phyloP scores from a whole-genome alignment of 2,888 invertebrate species.

The Vandiemenella viatica region DNA sequence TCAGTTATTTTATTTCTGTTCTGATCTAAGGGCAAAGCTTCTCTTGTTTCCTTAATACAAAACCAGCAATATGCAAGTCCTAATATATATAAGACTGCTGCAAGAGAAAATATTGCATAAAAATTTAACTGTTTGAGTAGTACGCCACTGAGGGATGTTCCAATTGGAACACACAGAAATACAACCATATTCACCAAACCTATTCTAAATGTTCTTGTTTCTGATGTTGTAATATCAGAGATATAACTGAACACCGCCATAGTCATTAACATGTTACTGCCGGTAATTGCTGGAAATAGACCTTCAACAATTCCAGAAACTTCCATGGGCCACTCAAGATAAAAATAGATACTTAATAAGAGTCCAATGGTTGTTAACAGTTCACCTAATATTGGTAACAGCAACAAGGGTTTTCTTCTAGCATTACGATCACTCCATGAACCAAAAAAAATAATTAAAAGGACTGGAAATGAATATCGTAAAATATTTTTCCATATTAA shows the following conservation, averaged over 20 bases:
- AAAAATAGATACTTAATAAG: not conserved
- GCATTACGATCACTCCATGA: slow-evolving; percentile 1
- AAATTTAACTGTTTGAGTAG: slow-evolving; percentile 30
- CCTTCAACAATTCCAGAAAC: slow-evolving; percentile 36
- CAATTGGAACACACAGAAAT: slow-evolving; percentile 40
- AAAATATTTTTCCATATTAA: not conserved
- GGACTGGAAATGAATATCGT: not conserved
- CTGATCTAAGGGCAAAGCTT: not conserved
- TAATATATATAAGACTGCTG: slow-evolving; percentile 29
- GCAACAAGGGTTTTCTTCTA: not conserved
- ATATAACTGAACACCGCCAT: slow-evolving; percentile 45
- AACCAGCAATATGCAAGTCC: slow-evolving; percentile 35
- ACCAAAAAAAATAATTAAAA: not conserved
- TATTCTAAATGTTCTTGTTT: slow-evolving; percentile 40
- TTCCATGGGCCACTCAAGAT: slow-evolving; percentile 24
- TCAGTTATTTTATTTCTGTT: not conserved
- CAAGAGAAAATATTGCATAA: slow-evolving; percentile 35
- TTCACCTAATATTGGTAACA: not conserved
- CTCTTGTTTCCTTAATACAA: slow-evolving; percentile 27
- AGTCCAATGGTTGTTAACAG: not conserved
- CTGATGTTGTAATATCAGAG: slow-evolving; percentile 37
- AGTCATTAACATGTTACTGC: slow-evolving; percentile 38
- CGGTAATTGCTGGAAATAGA: slow-evolving; percentile 37
- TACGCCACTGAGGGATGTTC: slow-evolving; percentile 38
- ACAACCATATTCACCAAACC: slow-evolving; percentile 36